phyloP scores from a whole-genome alignment of 2,888 invertebrate genomes.

The Drosophila imparisetae region DNA sequence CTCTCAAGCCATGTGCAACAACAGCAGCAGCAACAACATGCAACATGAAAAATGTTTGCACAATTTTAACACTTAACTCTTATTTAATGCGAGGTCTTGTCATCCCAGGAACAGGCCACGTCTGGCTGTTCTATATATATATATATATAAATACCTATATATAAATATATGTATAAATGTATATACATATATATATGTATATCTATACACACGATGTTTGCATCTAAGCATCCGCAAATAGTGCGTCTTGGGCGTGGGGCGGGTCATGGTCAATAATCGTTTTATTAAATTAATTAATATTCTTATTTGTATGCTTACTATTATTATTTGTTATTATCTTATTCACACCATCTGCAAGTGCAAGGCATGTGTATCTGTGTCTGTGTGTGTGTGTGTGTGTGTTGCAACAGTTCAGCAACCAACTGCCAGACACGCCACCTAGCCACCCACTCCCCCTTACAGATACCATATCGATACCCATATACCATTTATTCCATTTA shows the following conservation, averaged over 20 bases:
- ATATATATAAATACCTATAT: slow-evolving; percentile 35
- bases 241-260: slow-evolving; percentile 62
- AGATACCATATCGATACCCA: slow-evolving; percentile 31
- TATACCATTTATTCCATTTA: slow-evolving; percentile 43
- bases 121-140: slow-evolving; percentile 57
- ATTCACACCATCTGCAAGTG: slow-evolving; percentile 27
- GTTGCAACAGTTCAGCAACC: slow-evolving; percentile 6
- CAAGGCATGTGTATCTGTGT: slow-evolving; percentile 1
- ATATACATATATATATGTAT: slow-evolving; percentile 22
- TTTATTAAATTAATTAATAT: slow-evolving; percentile 52
- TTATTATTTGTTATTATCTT: slow-evolving; percentile 39
- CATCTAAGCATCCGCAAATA: slow-evolving; percentile 48
- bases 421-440: slow-evolving; percentile 7
- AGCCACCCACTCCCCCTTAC: slow-evolving; percentile 11
- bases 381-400: background rate
- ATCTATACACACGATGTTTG: slow-evolving; percentile 22
- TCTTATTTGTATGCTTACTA: slow-evolving; percentile 34
- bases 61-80: slow-evolving; percentile 56
- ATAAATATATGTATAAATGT: slow-evolving; percentile 30
- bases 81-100: slow-evolving; percentile 66
- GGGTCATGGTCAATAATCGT: slow-evolving; percentile 51
- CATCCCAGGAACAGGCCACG: slow-evolving; percentile 54
- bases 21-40: slow-evolving; percentile 16
- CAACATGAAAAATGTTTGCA: slow-evolving; percentile 23
- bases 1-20: slow-evolving; percentile 30